phyloP scores from a whole-genome alignment of 2,888 invertebrate species.

The Trissoscelio sp. region DNA sequence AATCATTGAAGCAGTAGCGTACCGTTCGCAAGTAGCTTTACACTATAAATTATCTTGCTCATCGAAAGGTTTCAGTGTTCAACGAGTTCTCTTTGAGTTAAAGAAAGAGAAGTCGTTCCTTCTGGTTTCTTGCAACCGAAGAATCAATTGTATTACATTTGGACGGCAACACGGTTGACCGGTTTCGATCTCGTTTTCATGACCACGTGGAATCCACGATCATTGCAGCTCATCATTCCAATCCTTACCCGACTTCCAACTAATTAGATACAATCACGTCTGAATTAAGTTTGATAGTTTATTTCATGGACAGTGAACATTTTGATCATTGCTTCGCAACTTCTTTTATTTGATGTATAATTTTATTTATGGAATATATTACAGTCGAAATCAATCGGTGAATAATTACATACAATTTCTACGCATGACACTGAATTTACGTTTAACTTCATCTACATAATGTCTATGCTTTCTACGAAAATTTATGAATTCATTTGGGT shows the following conservation, averaged over 20 bases:
- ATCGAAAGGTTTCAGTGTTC: conserved; percentile 52
- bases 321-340: conserved; percentile 10
- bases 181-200: conserved; percentile 58
- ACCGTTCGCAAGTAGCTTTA: conserved; percentile 32
- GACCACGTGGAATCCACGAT: conserved; percentile 31
- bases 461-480: conserved; percentile 30
- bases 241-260: conserved; percentile 40
- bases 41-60: conserved; percentile 53
- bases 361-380: conserved; percentile 30
- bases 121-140: conserved; percentile 38
- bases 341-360: conserved; percentile 9
- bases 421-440: conserved; percentile 33
- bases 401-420: conserved; percentile 26
- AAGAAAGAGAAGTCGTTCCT: conserved; percentile 52
- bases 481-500: conserved; percentile 17
- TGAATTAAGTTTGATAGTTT: conserved; percentile 27
- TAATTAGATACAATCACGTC: conserved; percentile 52
- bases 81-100: conserved; percentile 29
- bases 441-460: conserved; percentile 10
- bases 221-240: conserved; percentile 37
- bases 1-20: conserved; percentile 39
- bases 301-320: conserved; percentile 39
- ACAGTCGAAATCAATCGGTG: not conserved
- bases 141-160: conserved; percentile 58
- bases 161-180: conserved; percentile 49